These are phyloP conservation scores for Nomia melanderi DNA, from an alignment of 1,140 invertebrate species.

Conservation along the genomic window DNA sequence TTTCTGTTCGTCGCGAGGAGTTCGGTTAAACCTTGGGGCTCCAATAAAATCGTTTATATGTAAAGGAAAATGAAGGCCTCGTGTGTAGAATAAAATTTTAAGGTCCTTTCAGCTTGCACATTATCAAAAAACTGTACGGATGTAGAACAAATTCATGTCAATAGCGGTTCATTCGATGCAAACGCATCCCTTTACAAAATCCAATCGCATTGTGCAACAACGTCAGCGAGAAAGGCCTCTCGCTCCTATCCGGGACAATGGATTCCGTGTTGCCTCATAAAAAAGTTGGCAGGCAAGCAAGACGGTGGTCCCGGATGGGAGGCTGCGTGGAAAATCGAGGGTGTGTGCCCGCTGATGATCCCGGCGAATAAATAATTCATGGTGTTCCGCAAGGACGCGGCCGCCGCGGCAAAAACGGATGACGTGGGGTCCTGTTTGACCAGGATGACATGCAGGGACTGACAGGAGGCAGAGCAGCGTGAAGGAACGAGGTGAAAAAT, in stretches of 20 bases:
- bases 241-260: neutral
- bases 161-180: too few relatives aligned
- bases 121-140: too few relatives aligned
- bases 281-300: conserved; percentile 2
- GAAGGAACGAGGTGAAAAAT: conserved; percentile 70
- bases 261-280: neutral
- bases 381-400: conserved; percentile 40
- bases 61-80: too few relatives aligned
- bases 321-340: conserved; percentile 65
- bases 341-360: conserved; percentile 48
- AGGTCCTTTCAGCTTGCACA: too few relatives aligned
- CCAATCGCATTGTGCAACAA: neutral
- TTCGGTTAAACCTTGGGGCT: too few relatives aligned
- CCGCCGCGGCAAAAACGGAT: conserved; percentile 38
- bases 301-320: neutral
- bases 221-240: too few relatives aligned
- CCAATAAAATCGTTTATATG: too few relatives aligned
- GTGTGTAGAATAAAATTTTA: too few relatives aligned
- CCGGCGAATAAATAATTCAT: conserved; percentile 74
- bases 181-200: neutral
- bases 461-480: conserved; percentile 73
- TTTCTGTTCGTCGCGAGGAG: too few relatives aligned
- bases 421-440: conserved; percentile 56
- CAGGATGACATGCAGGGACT: conserved; percentile 65
- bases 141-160: too few relatives aligned